Conservation (phyloP, 2,888 invertebrate genomes). For the Sarcophaga variegata region DNA sequence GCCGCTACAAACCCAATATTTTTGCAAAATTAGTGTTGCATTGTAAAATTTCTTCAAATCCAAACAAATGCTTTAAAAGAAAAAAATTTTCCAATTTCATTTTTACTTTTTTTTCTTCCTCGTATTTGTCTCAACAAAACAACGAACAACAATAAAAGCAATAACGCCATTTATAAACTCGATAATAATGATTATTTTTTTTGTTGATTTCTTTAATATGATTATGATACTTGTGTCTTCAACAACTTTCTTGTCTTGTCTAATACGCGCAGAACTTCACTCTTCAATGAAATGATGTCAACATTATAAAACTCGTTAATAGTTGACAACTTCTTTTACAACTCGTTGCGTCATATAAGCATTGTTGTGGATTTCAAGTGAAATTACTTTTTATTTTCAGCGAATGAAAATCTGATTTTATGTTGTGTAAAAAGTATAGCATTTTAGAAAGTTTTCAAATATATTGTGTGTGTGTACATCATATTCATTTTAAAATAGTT, state of each 20-base stretch:
- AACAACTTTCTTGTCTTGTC: not conserved
- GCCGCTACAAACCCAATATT: no score
- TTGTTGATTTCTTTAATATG: slow-evolving; percentile 43
- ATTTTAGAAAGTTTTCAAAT: not conserved
- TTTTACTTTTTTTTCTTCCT: slow-evolving; percentile 1
- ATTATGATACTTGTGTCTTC: slow-evolving; percentile 41
- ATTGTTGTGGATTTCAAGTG: not conserved
- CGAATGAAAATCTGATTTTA: not conserved
- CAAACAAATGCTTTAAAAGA: not conserved
- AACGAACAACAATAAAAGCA: not conserved
- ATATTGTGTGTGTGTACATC: not conserved
- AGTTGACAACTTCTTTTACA: slow-evolving; percentile 30
- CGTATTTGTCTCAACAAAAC: not conserved
- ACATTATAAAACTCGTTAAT: slow-evolving; percentile 41
- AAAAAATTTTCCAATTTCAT: not conserved
- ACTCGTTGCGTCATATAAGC: not conserved
- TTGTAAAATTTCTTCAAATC: no score
- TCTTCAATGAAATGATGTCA: slow-evolving; percentile 40
- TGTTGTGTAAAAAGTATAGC: not conserved
- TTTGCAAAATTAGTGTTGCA: no score
- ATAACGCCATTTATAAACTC: not conserved
- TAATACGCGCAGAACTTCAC: slow-evolving; percentile 25
- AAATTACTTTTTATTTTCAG: not conserved
- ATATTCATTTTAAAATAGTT: no score
- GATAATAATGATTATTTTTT: slow-evolving; percentile 18